A percentile compares a stretch with the other conserved stretches of the same genome.
These are phyloP conservation scores for Eupsittula cactorum DNA, from an alignment of 2,113 vertebrate species.

Conservation along the genomic window DNA sequence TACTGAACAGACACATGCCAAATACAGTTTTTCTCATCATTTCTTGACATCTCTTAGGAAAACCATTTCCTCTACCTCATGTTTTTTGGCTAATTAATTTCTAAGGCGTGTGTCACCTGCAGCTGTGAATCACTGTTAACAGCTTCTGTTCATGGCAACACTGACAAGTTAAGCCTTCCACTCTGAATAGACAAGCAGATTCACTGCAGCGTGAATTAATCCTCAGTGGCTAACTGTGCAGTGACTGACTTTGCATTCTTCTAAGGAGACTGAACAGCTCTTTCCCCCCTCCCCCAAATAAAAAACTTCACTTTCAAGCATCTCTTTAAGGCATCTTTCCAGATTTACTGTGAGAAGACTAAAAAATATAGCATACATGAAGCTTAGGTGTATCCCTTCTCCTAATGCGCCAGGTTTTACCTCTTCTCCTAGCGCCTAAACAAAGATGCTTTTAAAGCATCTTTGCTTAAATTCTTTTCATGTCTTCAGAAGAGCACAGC, in stretches of 20 bases:
- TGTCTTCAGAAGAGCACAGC: neutral
- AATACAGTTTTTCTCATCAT: neutral
- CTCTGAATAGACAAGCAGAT: constrained; percentile 32
- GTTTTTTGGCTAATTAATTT: constrained; percentile 53
- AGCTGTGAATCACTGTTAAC: constrained; percentile 48
- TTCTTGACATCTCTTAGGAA: neutral
- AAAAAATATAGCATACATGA: neutral
- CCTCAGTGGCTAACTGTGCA: constrained; percentile 34
- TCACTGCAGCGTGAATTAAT: constrained; percentile 41
- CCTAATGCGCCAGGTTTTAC: neutral
- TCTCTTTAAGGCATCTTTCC: neutral
- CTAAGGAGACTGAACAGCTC: neutral
- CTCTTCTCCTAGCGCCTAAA: neutral
- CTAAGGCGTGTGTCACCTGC: constrained; percentile 53
- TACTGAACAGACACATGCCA: neutral
- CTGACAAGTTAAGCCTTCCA: constrained; percentile 20
- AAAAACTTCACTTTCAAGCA: neutral
- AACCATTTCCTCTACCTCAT: constrained; percentile 5
- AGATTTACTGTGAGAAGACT: neutral
- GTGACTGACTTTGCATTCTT: constrained; percentile 45
- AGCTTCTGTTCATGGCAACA: constrained; percentile 14
- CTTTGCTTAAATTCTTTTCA: neutral
- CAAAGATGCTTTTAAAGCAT: neutral
- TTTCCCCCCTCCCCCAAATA: neutral
- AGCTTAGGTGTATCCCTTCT: neutral